Conservation (phyloP, 2,113 vertebrate genomes). For the human (Homo sapiens) region DNA sequence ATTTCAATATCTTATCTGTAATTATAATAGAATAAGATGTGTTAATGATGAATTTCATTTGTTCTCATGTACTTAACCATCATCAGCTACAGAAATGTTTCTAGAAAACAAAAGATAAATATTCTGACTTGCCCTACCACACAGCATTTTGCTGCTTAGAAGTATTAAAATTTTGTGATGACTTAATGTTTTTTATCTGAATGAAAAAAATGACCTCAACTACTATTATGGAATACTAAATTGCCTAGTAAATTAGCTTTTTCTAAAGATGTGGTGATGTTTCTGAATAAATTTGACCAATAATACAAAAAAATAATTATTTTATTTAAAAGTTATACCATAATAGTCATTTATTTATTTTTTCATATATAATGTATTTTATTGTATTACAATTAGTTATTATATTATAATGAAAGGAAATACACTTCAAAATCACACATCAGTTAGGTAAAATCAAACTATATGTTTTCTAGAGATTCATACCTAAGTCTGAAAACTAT, state of each 20-base stretch:
- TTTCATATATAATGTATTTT: neutral
- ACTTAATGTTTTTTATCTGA: neutral
- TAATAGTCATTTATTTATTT: neutral
- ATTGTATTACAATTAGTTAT: neutral
- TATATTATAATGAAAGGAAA: neutral
- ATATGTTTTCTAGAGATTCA: neutral
- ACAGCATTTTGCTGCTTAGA: neutral
- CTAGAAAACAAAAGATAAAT: neutral
- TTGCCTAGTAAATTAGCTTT: neutral
- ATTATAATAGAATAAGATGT: neutral
- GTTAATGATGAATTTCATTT: neutral
- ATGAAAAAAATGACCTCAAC: neutral
- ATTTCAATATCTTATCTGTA: neutral
- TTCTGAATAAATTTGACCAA: neutral
- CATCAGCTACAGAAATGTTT: neutral
- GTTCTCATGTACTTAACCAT: neutral
- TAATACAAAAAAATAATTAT: neutral
- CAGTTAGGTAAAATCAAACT: neutral
- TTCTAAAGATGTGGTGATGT: neutral
- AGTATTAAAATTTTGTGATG: neutral
- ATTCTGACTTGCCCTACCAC: neutral
- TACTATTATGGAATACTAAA: neutral
- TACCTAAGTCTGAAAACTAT: neutral
- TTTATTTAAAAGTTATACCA: neutral
- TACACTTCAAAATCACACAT: neutral